Conservation (phyloP, 1,140 invertebrate genomes). For the Gonioctena quinquepunctata region DNA sequence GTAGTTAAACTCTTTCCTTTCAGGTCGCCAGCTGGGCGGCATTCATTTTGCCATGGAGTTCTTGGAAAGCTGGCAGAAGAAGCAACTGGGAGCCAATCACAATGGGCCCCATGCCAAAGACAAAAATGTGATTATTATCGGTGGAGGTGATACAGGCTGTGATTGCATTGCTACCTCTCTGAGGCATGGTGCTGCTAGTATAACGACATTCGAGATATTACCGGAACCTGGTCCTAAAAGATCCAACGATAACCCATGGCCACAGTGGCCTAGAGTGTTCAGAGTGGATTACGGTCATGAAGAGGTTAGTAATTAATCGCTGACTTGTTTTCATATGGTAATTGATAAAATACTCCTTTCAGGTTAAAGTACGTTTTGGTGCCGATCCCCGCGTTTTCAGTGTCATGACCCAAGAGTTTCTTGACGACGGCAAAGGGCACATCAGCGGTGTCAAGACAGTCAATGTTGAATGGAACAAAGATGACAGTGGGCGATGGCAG, state of each 20-base stretch:
- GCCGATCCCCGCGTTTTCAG: conserved; percentile 92
- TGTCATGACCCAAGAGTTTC: conserved; percentile 93
- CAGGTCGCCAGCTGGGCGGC: conserved; percentile 61
- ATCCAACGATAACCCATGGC: conserved; percentile 93
- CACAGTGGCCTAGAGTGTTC: conserved; percentile 95
- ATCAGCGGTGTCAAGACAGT: conserved; percentile 89
- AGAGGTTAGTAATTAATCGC: conserved; percentile 68
- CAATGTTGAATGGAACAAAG: conserved; percentile 91
- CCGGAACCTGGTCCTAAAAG: conserved; percentile 84
- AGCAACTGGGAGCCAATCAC: conserved; percentile 74
- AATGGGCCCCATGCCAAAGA: conserved; percentile 78
- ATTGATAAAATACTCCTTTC: not conserved
- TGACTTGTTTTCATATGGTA: not conserved
- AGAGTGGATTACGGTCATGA: conserved; percentile 98
- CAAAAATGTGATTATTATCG: conserved; percentile 96
- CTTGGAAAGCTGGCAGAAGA: conserved; percentile 96
- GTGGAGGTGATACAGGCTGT: conserved; percentile 98
- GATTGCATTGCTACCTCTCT: conserved; percentile 98
- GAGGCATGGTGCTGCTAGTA: conserved; percentile 93
- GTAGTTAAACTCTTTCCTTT: too few species aligned
- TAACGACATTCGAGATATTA: conserved; percentile 97
- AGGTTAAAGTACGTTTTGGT: conserved; percentile 79
- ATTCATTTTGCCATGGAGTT: conserved; percentile 99
- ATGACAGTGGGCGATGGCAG: conserved; percentile 90
- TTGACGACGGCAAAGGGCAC: conserved; percentile 88